Percentiles rank a stretch among this genome's conserved stretches.
phyloP scores from a whole-genome alignment of 2,888 invertebrate genomes.

The Pyrrhia umbra region DNA sequence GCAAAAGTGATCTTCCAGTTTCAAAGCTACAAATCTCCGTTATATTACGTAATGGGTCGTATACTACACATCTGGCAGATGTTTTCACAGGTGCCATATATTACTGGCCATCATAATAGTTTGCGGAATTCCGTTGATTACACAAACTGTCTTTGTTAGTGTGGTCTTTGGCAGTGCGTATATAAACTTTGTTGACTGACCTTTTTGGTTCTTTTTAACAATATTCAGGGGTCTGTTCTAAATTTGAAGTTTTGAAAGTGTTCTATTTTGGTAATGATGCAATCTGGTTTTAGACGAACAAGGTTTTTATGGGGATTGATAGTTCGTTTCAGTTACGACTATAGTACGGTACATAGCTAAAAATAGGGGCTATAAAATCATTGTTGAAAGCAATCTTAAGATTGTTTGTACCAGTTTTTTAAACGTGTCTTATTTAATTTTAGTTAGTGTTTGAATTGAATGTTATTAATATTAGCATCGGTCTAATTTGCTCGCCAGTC shows the following conservation, averaged over 20 bases:
- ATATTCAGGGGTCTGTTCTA: constrained; percentile 5
- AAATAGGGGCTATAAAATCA: constrained; percentile 10
- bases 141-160: constrained; percentile 63
- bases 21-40: constrained; percentile 40
- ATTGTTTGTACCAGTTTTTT: background rate
- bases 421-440: background rate
- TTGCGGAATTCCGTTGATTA: constrained; percentile 60
- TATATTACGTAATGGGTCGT: constrained; percentile 55
- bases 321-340: constrained; percentile 1
- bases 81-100: constrained; percentile 68
- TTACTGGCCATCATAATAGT: constrained; percentile 63
- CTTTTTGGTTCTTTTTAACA: constrained; percentile 3
- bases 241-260: constrained; percentile 8
- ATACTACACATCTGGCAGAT: constrained; percentile 54
- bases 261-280: constrained; percentile 15
- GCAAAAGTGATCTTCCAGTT: constrained; percentile 54
- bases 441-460: too few relatives aligned
- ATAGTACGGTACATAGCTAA: background rate
- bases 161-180: constrained; percentile 31
- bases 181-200: constrained; percentile 21
- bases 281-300: constrained; percentile 21
- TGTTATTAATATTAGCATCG: too few relatives aligned
- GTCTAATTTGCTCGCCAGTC: too few relatives aligned
- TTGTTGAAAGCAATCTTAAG: constrained; percentile 6
- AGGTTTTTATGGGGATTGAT: constrained; percentile 27